These are phyloP conservation scores for Struthidea cinerea DNA, from an alignment of 2,113 vertebrate species.

Conservation along the genomic window DNA sequence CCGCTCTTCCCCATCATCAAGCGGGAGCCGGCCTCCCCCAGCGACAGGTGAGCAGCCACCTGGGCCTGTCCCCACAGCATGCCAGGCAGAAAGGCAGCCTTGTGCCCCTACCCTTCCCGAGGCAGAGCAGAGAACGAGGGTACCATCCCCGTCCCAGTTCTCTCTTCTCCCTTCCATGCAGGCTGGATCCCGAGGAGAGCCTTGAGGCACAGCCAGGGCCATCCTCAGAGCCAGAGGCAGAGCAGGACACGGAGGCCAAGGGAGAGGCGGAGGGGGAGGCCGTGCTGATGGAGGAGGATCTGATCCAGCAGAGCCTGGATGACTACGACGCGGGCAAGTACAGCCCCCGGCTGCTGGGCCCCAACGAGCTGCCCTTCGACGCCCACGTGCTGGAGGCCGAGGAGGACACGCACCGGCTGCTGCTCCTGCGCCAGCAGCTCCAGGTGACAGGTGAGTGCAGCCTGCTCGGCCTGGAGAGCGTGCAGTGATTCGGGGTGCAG, in stretches of 20 bases:
- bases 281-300: conserved; percentile 92
- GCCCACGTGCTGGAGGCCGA: conserved; percentile 84
- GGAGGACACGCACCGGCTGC: conserved; percentile 84
- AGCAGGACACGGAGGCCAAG: conserved; percentile 38
- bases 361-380: conserved; percentile 88
- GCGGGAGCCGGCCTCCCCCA: conserved; percentile 71
- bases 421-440: conserved; percentile 86
- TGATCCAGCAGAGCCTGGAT: conserved; percentile 95
- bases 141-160: neutral
- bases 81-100: fast-evolving
- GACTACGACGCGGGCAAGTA: conserved; percentile 92
- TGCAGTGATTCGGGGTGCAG: fast-evolving
- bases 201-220: conserved; percentile 19
- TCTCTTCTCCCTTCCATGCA: neutral
- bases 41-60: conserved; percentile 44
- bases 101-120: neutral
- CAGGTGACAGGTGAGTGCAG: conserved; percentile 84
- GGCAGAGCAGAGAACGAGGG: neutral
- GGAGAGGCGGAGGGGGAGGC: conserved; percentile 78
- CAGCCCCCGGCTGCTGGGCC: conserved; percentile 85
- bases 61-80: neutral
- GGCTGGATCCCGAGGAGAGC: conserved; percentile 51
- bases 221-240: conserved; percentile 40
- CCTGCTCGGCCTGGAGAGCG: fast-evolving
- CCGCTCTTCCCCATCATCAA: conserved; percentile 93